Percentiles rank a stretch among this genome's conserved stretches.
Conservation (phyloP, 2,888 invertebrate genomes). For the Tetrapedia diversipes region DNA sequence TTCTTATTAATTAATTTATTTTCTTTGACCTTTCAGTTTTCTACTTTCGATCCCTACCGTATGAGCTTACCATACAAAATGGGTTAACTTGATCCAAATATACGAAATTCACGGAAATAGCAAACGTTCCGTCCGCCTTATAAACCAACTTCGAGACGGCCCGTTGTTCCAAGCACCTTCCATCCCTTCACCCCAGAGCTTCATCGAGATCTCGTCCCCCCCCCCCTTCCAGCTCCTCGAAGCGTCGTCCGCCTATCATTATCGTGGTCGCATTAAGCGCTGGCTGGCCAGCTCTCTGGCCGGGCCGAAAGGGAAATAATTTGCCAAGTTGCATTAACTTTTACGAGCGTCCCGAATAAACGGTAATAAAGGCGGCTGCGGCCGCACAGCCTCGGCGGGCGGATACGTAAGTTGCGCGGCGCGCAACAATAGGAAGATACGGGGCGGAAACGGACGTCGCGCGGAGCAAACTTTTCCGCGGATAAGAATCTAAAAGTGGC, state of each 20-base stretch:
- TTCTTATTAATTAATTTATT: no score
- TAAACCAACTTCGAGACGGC: no score
- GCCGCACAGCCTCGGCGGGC: not conserved
- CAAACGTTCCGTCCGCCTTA: no score
- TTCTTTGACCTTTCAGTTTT: no score
- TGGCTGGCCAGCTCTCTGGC: constrained; percentile 4
- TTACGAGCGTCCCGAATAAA: constrained; percentile 29
- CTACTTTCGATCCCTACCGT: no score
- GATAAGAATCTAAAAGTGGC: constrained; percentile 60
- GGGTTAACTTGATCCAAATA: no score
- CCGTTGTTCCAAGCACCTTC: no score
- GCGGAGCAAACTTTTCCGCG: constrained; percentile 38
- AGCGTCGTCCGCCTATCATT: constrained; percentile 5
- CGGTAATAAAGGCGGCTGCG: constrained; percentile 19
- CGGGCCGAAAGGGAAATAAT: constrained; percentile 26
- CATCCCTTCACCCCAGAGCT: no score
- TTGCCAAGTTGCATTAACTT: constrained; percentile 34
- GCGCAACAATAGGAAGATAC: constrained; percentile 46
- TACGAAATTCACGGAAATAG: no score
- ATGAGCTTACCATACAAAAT: no score
- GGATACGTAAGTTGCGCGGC: constrained; percentile 1
- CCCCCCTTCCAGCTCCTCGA: no score
- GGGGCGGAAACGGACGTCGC: constrained; percentile 45
- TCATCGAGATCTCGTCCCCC: no score
- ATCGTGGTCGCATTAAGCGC: constrained; percentile 12